Conservation (phyloP, 2,797 vertebrate genomes). For the Vireo griseus region DNA sequence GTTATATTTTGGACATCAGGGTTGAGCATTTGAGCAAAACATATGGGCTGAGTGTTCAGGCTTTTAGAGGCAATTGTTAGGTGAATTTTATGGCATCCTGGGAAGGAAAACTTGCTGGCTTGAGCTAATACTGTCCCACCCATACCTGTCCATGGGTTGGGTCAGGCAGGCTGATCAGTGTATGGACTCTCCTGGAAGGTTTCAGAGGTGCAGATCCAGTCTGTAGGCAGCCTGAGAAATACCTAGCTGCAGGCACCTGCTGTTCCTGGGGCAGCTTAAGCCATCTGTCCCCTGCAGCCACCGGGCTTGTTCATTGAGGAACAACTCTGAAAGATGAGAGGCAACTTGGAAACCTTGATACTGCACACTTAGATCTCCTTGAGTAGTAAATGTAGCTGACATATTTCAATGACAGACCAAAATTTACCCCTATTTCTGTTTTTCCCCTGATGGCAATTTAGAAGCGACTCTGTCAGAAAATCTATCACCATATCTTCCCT, state of each 20-base stretch:
- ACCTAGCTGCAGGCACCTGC: neutral
- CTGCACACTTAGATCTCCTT: neutral
- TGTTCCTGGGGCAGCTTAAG: neutral
- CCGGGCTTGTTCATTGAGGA: neutral
- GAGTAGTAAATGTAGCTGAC: neutral
- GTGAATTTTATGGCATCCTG: neutral
- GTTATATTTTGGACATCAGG: neutral
- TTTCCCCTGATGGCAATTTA: neutral
- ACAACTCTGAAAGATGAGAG: neutral
- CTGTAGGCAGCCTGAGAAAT: neutral
- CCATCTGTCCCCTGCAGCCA: neutral
- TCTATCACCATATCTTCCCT: neutral
- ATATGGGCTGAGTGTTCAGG: neutral
- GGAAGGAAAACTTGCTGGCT: neutral
- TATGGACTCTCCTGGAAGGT: neutral
- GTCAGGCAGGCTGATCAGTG: neutral
- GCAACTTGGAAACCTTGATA: neutral
- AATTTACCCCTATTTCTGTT: neutral
- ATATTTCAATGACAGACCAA: neutral
- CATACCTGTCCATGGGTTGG: neutral
- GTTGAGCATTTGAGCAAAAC: neutral
- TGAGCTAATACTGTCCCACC: neutral
- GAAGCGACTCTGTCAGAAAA: neutral
- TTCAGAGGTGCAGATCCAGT: neutral
- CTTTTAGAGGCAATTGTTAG: neutral